Base-by-base conservation (phyloP, 2,113 vertebrate genomes). In the Mesitornis unicolor region DNA sequence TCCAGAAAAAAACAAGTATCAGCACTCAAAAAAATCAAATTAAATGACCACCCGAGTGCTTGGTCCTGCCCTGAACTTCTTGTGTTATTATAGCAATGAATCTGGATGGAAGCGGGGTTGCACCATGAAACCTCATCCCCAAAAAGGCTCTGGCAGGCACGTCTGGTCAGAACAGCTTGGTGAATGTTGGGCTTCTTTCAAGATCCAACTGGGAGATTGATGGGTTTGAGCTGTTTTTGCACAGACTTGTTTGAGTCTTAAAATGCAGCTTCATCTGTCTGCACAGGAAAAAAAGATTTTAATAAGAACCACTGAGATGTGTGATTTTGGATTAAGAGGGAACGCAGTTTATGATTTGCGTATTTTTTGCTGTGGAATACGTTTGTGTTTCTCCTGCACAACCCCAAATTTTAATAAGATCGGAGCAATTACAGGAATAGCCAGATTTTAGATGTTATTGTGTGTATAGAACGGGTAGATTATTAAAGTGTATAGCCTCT, bases 161-260 rank as follows among this genome's bases (percentile, higher is more conserved):
- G 35, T 94, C 82, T 88, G 88, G 51, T 86, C 14, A 4, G 67
- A 95, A 57, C 88, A 95, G 85, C 92, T 84, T 93, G 73, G 90
- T 74, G 87, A 90, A 75, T 84, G 85, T 94, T 95, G 86, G 81
- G 67, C 60, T 96, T 91, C 76, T 86, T 90, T 75, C 78, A 75
- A 81, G 48, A 94, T 90, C 85, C 92, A 90, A 3, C 91, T 81
- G 88, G 90, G 71, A 93, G 77, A 92, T 25, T 74, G 85, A 90
- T 70, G 83, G 60, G 51, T 84, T 96, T 0, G 35, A 93, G 83
- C 64, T 88, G 79, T 10, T 89, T 96, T 94, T 89, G 47, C 75
- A 78, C 75, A 93, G 84, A 64, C 50, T 90, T 88, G 63, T 84
- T 94, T 87, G 64, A 90, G 63, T 89, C 76, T 88, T 95, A 89